A percentile compares a stretch with the other conserved stretches of the same genome.
phyloP scores from a whole-genome alignment of 64 coral and sea anemone species.

The Cladopsammia gracilis region DNA sequence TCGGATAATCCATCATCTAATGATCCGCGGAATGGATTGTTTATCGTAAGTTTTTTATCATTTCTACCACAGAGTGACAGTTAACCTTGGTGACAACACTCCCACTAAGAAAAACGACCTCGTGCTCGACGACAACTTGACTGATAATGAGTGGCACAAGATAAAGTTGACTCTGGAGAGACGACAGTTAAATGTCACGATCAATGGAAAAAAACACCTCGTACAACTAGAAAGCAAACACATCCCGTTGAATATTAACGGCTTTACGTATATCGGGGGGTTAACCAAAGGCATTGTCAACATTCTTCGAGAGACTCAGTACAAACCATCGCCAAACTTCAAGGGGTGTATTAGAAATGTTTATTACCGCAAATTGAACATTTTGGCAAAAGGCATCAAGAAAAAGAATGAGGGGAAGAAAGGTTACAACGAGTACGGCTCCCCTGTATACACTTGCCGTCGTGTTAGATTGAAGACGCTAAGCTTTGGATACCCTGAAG shows the following conservation, averaged over 20 bases:
- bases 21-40: neutral
- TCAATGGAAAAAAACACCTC: neutral
- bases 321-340: conserved; percentile 6
- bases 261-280: neutral
- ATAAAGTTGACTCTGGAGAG: neutral
- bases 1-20: too few relatives aligned
- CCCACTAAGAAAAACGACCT: neutral
- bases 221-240: neutral
- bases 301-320: neutral
- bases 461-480: neutral
- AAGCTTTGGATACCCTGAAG: neutral
- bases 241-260: neutral
- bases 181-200: neutral
- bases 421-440: neutral
- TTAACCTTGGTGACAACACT: conserved; percentile 12
- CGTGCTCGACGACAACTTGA: neutral
- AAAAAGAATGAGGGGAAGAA: neutral
- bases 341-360: conserved; percentile 43
- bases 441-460: neutral
- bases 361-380: neutral
- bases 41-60: neutral
- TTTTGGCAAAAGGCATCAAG: neutral
- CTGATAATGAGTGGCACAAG: neutral
- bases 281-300: neutral
- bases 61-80: neutral